phyloP scores from a whole-genome alignment of 2,113 vertebrate species.

The Carassius carassius region DNA sequence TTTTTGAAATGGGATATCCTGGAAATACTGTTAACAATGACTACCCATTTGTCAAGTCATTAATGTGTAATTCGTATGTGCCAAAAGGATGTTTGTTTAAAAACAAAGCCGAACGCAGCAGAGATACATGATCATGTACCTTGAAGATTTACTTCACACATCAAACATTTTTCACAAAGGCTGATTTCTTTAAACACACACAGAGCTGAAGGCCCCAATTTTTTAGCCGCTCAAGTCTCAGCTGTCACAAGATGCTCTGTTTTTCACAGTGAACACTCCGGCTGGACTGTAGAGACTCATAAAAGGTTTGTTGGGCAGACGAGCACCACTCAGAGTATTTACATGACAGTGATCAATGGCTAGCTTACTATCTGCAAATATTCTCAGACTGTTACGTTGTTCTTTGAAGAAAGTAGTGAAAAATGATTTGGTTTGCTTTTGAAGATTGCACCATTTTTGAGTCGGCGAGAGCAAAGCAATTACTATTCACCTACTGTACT shows the following conservation, averaged over 20 bases:
- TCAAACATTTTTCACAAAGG: conserved; percentile 46
- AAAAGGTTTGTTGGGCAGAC: conserved; percentile 66
- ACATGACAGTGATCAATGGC: conserved; percentile 67
- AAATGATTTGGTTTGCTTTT: conserved; percentile 61
- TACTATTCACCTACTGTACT: conserved; percentile 61
- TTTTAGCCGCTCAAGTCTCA: conserved; percentile 18
- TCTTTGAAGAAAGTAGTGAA: conserved; percentile 54
- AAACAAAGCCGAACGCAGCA: conserved; percentile 3
- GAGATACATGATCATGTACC: conserved; percentile 9
- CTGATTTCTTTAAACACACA: conserved; percentile 44
- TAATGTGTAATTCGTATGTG: conserved; percentile 28
- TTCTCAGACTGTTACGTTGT: conserved; percentile 52
- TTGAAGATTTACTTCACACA: conserved; percentile 21
- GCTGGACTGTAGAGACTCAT: conserved; percentile 72
- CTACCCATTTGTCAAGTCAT: conserved; percentile 4
- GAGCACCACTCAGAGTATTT: conserved; percentile 59
- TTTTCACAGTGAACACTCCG: conserved; percentile 50
- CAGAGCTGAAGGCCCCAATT: neutral
- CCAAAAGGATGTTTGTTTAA: conserved; percentile 5
- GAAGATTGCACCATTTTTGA: conserved; percentile 65
- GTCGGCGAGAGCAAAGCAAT: conserved; percentile 56
- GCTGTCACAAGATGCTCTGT: conserved; percentile 34
- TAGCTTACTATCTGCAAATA: conserved; percentile 58
- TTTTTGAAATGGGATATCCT: conserved; percentile 22
- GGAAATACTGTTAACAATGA: conserved; percentile 33